Percentiles rank a stretch among this genome's conserved stretches.
phyloP scores from a whole-genome alignment of 2,888 invertebrate species.

The Dryobotodes eremita region DNA sequence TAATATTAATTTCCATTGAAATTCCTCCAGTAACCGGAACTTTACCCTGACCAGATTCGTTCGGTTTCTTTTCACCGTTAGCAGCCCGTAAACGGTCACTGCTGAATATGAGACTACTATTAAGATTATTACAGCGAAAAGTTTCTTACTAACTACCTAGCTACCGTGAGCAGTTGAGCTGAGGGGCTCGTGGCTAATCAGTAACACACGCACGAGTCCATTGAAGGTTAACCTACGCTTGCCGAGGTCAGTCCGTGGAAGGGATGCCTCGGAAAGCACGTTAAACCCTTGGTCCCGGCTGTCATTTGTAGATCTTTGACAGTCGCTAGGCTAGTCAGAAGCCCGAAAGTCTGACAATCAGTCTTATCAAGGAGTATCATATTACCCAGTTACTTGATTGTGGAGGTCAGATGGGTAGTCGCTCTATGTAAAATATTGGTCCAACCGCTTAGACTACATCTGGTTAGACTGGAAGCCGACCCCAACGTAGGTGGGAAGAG shows the following conservation, averaged over 20 bases:
- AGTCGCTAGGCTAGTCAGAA: neutral
- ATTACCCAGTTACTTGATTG: neutral
- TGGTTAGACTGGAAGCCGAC: neutral
- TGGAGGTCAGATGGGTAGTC: neutral
- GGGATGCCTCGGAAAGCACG: no score
- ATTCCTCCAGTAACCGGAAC: conserved; percentile 33
- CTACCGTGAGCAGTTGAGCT: neutral
- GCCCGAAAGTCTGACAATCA: neutral
- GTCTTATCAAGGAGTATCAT: neutral
- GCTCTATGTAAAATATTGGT: neutral
- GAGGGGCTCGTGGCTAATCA: neutral
- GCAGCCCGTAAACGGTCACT: conserved; percentile 10
- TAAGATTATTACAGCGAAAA: neutral
- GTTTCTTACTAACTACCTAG: neutral
- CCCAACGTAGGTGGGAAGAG: neutral
- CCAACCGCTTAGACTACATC: neutral
- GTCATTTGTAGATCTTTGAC: neutral
- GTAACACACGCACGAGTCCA: neutral
- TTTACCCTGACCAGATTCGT: conserved; percentile 24
- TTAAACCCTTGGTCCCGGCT: neutral
- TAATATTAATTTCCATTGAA: conserved; percentile 38
- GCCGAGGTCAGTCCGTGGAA: no score
- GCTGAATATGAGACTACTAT: neutral
- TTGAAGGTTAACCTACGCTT: neutral
- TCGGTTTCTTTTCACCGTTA: conserved; percentile 26